phyloP scores from a whole-genome alignment of 2,888 invertebrate species.

The Iphiclides podalirius region DNA sequence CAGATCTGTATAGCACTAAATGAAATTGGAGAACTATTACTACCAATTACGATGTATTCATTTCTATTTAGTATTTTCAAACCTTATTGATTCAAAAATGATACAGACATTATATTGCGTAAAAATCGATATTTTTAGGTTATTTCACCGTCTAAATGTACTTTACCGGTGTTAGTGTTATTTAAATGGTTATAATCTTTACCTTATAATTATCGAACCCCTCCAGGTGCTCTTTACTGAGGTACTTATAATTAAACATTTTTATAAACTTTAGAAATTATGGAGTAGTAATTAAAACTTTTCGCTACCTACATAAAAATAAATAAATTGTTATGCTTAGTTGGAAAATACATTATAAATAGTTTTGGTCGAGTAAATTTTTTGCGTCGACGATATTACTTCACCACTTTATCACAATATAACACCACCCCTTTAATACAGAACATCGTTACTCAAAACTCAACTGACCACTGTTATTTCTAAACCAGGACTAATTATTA shows the following conservation, averaged over 20 bases:
- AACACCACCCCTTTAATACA: background rate
- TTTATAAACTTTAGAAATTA: conserved; percentile 37
- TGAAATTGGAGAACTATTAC: no score
- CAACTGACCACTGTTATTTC: conserved; percentile 1
- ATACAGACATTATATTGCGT: conserved; percentile 34
- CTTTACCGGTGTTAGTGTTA: background rate
- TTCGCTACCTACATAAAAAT: background rate
- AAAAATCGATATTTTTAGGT: conserved; percentile 51
- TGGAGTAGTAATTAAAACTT: conserved; percentile 14
- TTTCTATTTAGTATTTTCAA: no score
- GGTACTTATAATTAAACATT: conserved; percentile 87
- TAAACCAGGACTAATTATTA: background rate
- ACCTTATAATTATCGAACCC: conserved; percentile 98
- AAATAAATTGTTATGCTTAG: background rate
- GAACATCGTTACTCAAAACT: background rate
- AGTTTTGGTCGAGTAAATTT: background rate
- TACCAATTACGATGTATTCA: no score
- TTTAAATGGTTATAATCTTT: conserved; percentile 25
- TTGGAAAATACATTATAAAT: conserved; percentile 12
- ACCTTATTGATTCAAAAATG: no score
- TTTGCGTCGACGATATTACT: background rate
- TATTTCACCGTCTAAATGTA: conserved; percentile 28
- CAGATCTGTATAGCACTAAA: no score
- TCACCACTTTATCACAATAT: conserved; percentile 1
- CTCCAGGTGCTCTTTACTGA: conserved; percentile 89